Evolutionary conservation across 2,888 invertebrate genomes (phyloP).

Genomic region (Chaetogeoica ovagalla): DNA sequence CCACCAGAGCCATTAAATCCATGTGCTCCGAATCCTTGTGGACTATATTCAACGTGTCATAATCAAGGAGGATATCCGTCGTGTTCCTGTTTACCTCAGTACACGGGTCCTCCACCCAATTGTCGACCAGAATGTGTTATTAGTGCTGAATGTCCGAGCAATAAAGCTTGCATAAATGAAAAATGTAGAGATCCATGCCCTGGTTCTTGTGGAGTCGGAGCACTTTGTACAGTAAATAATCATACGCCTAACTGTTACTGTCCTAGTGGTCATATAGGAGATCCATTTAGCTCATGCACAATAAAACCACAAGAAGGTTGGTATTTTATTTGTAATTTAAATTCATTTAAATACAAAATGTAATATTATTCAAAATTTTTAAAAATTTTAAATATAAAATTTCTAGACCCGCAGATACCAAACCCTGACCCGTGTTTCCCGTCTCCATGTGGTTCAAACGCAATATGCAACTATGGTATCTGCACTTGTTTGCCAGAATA

Average conservation of each 20-base stretch:
- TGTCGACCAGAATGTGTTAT: conserved; percentile 73
- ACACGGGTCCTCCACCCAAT: conserved; percentile 74
- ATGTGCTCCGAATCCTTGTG: conserved; percentile 77
- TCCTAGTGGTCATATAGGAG: conserved; percentile 71
- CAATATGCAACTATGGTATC: conserved; percentile 66
- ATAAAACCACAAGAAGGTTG: conserved; percentile 61
- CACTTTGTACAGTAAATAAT: conserved; percentile 65
- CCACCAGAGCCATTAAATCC: conserved; percentile 57
- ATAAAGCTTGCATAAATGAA: conserved; percentile 58
- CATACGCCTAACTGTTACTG: conserved; percentile 71
- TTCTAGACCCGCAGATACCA: conserved; percentile 26
- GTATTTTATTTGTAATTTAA: conserved; percentile 4
- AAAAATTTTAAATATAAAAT: neutral
- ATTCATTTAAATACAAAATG: neutral
- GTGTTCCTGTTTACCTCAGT: conserved; percentile 72
- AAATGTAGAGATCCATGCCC: conserved; percentile 59
- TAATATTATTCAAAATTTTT: neutral
- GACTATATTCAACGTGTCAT: conserved; percentile 73
- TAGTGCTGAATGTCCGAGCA: conserved; percentile 58
- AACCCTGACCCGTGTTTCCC: conserved; percentile 68
- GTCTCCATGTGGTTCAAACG: conserved; percentile 74
- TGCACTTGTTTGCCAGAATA: conserved; percentile 69
- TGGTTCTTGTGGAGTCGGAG: conserved; percentile 59
- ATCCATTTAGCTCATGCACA: conserved; percentile 74
- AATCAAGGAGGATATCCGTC: conserved; percentile 69